A percentile compares a stretch with the other conserved stretches of the same genome.
phyloP scores from a whole-genome alignment of 1,140 invertebrate genomes.

The Manduca sexta region DNA sequence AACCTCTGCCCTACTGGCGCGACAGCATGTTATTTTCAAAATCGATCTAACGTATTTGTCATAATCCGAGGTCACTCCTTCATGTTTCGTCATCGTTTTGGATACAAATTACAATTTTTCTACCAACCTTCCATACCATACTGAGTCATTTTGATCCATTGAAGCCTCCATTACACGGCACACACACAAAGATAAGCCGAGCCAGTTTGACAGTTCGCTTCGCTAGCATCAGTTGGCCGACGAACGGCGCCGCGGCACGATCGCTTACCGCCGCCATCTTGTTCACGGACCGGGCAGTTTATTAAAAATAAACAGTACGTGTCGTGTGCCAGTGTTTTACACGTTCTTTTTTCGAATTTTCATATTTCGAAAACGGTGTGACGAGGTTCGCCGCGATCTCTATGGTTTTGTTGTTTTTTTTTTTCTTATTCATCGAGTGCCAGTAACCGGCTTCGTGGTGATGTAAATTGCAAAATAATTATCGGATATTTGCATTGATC shows the following conservation, averaged over 20 bases:
- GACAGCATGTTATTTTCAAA: no score
- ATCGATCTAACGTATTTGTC: no score
- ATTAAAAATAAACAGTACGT: constrained; percentile 54
- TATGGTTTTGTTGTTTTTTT: constrained; percentile 45
- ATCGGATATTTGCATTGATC: constrained; percentile 29
- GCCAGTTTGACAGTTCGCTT: constrained; percentile 60
- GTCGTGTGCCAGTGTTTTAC: constrained; percentile 41
- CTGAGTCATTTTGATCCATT: constrained; percentile 36
- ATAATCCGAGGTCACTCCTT: no score
- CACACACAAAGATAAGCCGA: constrained; percentile 34
- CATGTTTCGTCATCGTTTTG: constrained; percentile 12
- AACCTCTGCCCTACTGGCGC: no score
- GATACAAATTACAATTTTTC: constrained; percentile 8
- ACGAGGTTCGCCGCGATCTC: constrained; percentile 36
- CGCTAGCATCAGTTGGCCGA: constrained; percentile 57
- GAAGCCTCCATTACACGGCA: constrained; percentile 40
- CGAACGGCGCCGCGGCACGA: constrained; percentile 56
- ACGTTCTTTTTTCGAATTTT: constrained; percentile 30
- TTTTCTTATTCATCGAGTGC: constrained; percentile 17
- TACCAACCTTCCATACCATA: constrained; percentile 2
- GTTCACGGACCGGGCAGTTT: constrained; percentile 44
- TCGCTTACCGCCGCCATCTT: constrained; percentile 44
- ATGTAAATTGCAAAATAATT: constrained; percentile 54
- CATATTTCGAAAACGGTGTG: constrained; percentile 16
- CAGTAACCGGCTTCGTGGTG: constrained; percentile 14